These are phyloP conservation scores for Riparia riparia DNA, from an alignment of 2,113 vertebrate species.

Conservation along the genomic window DNA sequence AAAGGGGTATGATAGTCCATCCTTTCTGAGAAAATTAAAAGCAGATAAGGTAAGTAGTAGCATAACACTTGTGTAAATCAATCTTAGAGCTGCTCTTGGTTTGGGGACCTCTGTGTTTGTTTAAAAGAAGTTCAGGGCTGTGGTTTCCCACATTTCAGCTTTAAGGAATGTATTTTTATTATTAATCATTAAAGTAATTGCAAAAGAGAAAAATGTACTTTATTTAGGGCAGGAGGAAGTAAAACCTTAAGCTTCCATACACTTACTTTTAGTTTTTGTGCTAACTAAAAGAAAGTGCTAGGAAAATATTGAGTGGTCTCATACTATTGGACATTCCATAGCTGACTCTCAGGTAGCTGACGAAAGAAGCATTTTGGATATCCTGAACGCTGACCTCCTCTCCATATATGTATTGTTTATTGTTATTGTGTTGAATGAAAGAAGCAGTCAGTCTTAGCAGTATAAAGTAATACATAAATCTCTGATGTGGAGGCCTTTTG, in stretches of 20 bases:
- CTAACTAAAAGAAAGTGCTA: background rate
- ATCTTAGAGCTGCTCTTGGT: background rate
- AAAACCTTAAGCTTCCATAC: background rate
- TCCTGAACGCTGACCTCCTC: background rate
- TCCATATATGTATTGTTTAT: background rate
- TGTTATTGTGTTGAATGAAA: background rate
- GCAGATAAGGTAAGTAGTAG: constrained; percentile 90
- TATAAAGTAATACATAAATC: background rate
- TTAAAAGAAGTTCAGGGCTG: background rate
- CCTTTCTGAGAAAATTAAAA: constrained; percentile 95
- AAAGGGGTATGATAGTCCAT: constrained; percentile 97
- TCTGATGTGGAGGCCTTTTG: background rate
- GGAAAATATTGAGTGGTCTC: background rate
- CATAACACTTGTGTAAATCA: background rate
- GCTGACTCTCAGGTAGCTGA: background rate
- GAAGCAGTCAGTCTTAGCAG: background rate
- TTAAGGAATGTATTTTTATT: background rate
- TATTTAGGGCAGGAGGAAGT: background rate
- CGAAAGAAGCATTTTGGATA: background rate
- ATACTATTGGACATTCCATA: background rate
- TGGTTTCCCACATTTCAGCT: background rate
- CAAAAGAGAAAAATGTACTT: background rate
- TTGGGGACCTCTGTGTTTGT: background rate
- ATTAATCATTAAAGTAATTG: background rate
- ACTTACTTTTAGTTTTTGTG: background rate